Base-by-base conservation (phyloP, 2,888 invertebrate species). In the Stictocephala bisonia region DNA sequence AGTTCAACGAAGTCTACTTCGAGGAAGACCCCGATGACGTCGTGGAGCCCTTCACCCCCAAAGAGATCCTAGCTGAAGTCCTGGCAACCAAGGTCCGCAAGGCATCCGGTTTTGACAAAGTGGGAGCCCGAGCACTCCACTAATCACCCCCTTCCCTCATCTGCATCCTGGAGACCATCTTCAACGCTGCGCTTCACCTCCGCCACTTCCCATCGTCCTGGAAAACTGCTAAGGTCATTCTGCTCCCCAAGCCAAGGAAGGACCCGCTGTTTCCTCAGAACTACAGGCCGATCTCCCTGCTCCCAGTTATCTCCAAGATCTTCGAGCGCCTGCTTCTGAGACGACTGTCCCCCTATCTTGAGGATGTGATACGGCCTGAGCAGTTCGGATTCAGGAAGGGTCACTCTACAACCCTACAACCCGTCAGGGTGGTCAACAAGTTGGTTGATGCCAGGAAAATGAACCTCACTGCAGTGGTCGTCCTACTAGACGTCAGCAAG, bases 401-500 rank as follows among this genome's bases (percentile, higher is more conserved):
- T 2, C 81, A 81, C 70, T 80, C 79, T 2, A 82, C 82, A 1
- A 77, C 75, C 11, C 78, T 79, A 27, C 82, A 82, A 71, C 44
- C 18, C 44, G 18, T 44, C 13, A n/a, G 11, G 18, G 44, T 44
- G 3, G 18, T 44, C 18, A 44, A n/a, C 3, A 13, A 44, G 6
- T 15, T 44, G 3, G n/a, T 18, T 44, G 44, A 44, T 9, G 18
- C n/a, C 44, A 44, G 15, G 3, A 44, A 44, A n/a, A 44, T 44
- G 2, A 44, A 44, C 11, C n/a, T n/a, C 3, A 9, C 44, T 18
- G 18, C 44, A 3, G 3, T 13, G 18, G 44, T 80, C 22, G 73
- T 81, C 0, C 74, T 81, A 6, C 73, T 83, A 0, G 82, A 83
- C 64, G 74, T 82, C 1, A 77, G 79, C 48, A 80, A 80, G 71